Base-by-base conservation (phyloP, 2,888 invertebrate species). In the Palloptera scutellata region DNA sequence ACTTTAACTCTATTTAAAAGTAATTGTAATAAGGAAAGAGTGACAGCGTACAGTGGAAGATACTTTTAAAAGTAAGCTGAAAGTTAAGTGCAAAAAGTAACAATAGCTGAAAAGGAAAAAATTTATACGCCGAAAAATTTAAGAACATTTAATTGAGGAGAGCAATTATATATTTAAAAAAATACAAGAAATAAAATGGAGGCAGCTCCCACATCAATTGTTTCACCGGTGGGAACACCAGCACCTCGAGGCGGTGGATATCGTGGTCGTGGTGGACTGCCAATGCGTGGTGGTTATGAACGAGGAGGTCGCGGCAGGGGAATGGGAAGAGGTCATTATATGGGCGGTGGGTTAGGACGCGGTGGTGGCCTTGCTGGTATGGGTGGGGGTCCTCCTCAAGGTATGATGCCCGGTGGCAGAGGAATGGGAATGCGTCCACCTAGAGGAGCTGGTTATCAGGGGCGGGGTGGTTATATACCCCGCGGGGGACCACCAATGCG, bases 321-420 rank as follows among this genome's bases (percentile, higher is more conserved):
- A 42, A 81, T 84, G 79, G 83, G 84, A 54, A 80, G 84, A 15
- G 85, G 85, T n/a, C 84, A 84, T 66, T 84, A 78, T 54, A 81
- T 83, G 80, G 81, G 83, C 8, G 74, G 83, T 6, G 81, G 81
- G 12, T 78, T 81, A 75, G 71, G 72, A 8, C 75, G 79, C n/a
- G 78, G 79, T 6, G 78, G 78, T 15, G 78, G 75, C 63, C 78
- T 79, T 19, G 83, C 83, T 20, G 81, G 81, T 1, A 81, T 83
- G 78, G 82, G 81, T 42, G 79, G 80, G 13, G 78, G 79, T 3
- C 81, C 80, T 2, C 80, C 79, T 72, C 78, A 78, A 30, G 78
- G 79, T 13, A 79, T 80, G 78, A 79, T 81, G 79, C 74, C 77
- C 1, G 79, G 80, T 1, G 76, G 79, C 1, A 58, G 58, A 12